Percentiles rank a stretch among this genome's conserved stretches.
These are phyloP conservation scores for Gadopsis marmoratus DNA, from an alignment of 2,797 vertebrate genomes.

Conservation along the genomic window DNA sequence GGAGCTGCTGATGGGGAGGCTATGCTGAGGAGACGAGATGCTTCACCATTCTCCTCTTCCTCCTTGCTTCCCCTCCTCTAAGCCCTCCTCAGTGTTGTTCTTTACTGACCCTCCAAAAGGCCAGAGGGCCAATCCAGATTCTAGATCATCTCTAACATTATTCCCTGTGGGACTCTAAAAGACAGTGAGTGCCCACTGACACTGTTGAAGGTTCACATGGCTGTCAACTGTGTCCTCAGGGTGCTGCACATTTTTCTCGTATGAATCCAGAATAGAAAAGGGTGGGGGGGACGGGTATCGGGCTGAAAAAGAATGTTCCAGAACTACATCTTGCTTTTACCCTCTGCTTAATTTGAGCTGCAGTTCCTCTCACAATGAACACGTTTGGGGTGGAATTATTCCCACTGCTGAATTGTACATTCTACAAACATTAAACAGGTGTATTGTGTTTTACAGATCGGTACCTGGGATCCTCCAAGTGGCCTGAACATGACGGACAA, in stretches of 20 bases:
- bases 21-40: conserved; percentile 9
- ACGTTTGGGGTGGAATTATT: neutral
- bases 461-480: conserved; percentile 96
- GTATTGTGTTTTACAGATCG: conserved; percentile 86
- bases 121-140: conserved; percentile 32
- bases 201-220: conserved; percentile 49
- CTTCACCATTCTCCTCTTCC: conserved; percentile 26
- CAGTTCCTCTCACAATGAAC: neutral
- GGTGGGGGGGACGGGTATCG: too few species aligned
- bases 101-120: conserved; percentile 21
- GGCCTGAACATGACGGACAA: conserved; percentile 98
- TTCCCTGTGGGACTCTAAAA: conserved; percentile 32
- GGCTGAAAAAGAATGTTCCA: neutral
- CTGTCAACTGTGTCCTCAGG: conserved; percentile 53
- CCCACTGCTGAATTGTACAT: neutral
- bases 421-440: neutral
- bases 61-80: neutral
- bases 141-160: conserved; percentile 47
- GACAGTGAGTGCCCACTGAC: conserved; percentile 23
- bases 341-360: neutral
- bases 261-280: conserved; percentile 3
- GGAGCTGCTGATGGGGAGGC: conserved; percentile 10
- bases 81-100: conserved; percentile 6
- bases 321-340: neutral
- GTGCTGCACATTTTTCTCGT: conserved; percentile 14